phyloP scores from a whole-genome alignment of 2,888 invertebrate genomes.

The Amitus sp. region DNA sequence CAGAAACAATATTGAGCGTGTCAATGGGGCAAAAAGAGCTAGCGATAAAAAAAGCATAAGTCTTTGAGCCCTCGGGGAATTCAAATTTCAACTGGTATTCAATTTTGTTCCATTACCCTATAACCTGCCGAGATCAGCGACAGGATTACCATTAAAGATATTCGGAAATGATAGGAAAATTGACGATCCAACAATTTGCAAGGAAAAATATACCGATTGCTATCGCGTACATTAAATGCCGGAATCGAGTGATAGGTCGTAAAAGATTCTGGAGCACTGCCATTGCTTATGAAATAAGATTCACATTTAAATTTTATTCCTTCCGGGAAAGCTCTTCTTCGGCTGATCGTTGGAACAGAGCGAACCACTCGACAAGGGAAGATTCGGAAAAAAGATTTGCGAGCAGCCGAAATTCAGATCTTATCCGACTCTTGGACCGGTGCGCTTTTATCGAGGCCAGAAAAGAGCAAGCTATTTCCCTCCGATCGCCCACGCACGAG shows the following conservation, averaged over 20 bases:
- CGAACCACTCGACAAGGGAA: constrained; percentile 36
- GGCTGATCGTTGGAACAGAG: constrained; percentile 32
- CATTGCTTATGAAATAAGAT: constrained; percentile 4
- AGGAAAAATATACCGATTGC: not conserved
- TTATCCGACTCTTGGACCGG: constrained; percentile 53
- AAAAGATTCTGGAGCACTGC: constrained; percentile 1
- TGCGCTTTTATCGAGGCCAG: constrained; percentile 37
- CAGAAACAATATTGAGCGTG: not conserved
- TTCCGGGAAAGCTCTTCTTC: too few species aligned
- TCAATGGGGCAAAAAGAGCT: not conserved
- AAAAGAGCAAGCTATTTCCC: constrained; percentile 8
- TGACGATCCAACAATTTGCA: not conserved
- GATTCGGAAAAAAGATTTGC: constrained; percentile 38
- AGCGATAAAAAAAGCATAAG: not conserved
- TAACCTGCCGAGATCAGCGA: too few species aligned
- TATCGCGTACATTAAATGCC: not conserved
- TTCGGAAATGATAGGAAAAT: too few species aligned
- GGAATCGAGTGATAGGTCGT: constrained; percentile 2
- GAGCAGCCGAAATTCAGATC: constrained; percentile 40
- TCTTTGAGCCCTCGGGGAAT: too few species aligned
- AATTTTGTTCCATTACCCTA: too few species aligned
- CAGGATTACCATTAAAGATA: too few species aligned
- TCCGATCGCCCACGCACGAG: constrained; percentile 21
- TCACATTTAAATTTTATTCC: constrained; percentile 22
- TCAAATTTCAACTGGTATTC: too few species aligned